Evolutionary conservation across 2,797 vertebrate species (phyloP).

Genomic region (Psittacula echo): DNA sequence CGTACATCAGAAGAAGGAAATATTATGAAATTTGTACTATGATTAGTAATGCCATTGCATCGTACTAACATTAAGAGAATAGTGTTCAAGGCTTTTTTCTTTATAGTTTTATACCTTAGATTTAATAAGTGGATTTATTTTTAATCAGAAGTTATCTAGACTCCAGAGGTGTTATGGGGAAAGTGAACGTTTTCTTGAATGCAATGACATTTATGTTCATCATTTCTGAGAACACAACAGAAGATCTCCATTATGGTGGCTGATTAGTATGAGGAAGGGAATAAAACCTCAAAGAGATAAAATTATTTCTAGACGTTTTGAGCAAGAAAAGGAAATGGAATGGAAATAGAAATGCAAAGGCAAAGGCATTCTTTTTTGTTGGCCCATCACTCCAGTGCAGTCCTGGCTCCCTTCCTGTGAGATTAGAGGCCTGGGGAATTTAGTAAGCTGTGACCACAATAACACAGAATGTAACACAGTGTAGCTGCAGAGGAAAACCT

Average conservation of each 20-base stretch:
- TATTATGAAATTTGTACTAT: not conserved
- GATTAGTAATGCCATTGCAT: not conserved
- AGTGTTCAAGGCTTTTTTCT: not conserved
- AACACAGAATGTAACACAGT: not conserved
- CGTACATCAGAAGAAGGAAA: not conserved
- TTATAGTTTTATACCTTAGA: not conserved
- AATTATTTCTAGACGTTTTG: not conserved
- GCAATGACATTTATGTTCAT: not conserved
- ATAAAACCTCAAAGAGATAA: not conserved
- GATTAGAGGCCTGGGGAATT: not conserved
- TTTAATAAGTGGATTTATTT: not conserved
- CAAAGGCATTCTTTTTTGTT: not conserved
- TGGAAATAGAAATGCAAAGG: not conserved
- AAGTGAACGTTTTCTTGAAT: not conserved
- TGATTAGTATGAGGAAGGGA: not conserved
- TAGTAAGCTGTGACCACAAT: not conserved
- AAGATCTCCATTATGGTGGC: not conserved
- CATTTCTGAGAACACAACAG: not conserved
- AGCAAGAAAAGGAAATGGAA: not conserved
- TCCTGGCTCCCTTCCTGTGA: not conserved
- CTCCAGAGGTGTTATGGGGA: not conserved
- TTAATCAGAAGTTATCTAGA: not conserved
- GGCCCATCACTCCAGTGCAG: no score
- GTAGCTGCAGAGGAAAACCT: not conserved
- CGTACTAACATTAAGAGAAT: not conserved